These are phyloP conservation scores for Tinea semifulvella DNA, from an alignment of 2,888 invertebrate genomes.

Conservation along the genomic window DNA sequence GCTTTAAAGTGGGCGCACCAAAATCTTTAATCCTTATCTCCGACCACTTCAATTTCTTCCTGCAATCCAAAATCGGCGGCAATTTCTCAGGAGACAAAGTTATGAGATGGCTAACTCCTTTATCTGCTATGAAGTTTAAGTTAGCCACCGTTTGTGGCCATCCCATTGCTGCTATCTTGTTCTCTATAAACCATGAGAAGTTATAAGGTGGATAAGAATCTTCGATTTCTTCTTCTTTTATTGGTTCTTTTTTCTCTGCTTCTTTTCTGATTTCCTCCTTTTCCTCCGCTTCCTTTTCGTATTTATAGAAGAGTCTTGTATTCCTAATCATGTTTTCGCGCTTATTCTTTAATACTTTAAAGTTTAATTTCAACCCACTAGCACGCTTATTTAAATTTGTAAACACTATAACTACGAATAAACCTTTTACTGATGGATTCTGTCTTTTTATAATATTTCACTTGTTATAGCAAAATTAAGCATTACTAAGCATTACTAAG, in stretches of 20 bases:
- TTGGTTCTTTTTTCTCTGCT: too few species aligned
- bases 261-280: background rate
- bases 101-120: conserved; percentile 70
- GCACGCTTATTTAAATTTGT: too few species aligned
- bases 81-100: conserved; percentile 72
- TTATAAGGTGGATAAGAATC: conserved; percentile 67
- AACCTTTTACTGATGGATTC: too few species aligned
- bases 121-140: conserved; percentile 65
- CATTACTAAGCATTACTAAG: too few species aligned
- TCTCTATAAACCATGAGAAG: conserved; percentile 75
- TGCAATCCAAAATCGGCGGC: conserved; percentile 65
- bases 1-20: conserved; percentile 71
- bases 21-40: conserved; percentile 73
- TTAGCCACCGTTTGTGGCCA: conserved; percentile 70
- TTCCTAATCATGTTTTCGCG: conserved; percentile 2
- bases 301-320: conserved; percentile 8
- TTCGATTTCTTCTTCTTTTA: background rate
- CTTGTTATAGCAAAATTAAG: too few species aligned
- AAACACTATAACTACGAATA: too few species aligned
- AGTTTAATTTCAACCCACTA: conserved; percentile 45
- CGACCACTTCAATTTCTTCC: conserved; percentile 66
- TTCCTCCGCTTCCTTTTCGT: conserved; percentile 4
- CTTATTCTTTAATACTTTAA: background rate
- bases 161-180: conserved; percentile 73
- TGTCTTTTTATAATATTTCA: too few species aligned